A percentile compares a stretch with the other conserved stretches of the same genome.
These are phyloP conservation scores for Cheirogaleus major DNA, from an alignment of 2,797 vertebrate genomes.

Conservation along the genomic window DNA sequence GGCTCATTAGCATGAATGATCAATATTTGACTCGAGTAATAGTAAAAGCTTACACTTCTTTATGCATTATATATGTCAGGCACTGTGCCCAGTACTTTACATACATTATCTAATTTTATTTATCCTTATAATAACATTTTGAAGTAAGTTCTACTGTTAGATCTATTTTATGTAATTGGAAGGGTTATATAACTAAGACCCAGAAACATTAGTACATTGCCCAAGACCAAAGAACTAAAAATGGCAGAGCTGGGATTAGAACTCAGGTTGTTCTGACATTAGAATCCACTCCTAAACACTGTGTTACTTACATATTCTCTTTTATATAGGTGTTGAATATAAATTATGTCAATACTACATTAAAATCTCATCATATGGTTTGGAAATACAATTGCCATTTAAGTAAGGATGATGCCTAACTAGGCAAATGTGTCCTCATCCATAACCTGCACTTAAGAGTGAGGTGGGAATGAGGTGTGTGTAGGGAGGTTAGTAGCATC, in stretches of 20 bases:
- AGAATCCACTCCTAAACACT: background rate
- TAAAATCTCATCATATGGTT: background rate
- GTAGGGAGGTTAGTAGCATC: background rate
- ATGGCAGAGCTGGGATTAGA: background rate
- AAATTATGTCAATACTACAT: background rate
- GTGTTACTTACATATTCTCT: background rate
- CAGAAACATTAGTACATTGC: background rate
- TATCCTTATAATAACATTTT: background rate
- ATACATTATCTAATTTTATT: constrained; percentile 32
- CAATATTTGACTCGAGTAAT: background rate
- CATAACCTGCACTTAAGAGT: background rate
- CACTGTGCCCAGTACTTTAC: background rate
- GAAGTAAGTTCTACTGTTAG: constrained; percentile 1
- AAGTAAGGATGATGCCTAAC: background rate
- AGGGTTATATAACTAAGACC: background rate
- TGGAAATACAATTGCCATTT: background rate
- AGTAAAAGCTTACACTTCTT: constrained; percentile 1
- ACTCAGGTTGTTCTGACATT: background rate
- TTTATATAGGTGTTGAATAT: background rate
- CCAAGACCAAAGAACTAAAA: constrained; percentile 41
- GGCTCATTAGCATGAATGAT: background rate
- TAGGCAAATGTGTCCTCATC: background rate
- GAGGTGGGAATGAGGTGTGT: background rate
- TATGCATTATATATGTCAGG: background rate
- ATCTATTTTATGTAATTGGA: background rate